These are phyloP conservation scores for Cricetomys ansorgei DNA, from an alignment of 2,113 vertebrate genomes.

Conservation along the genomic window DNA sequence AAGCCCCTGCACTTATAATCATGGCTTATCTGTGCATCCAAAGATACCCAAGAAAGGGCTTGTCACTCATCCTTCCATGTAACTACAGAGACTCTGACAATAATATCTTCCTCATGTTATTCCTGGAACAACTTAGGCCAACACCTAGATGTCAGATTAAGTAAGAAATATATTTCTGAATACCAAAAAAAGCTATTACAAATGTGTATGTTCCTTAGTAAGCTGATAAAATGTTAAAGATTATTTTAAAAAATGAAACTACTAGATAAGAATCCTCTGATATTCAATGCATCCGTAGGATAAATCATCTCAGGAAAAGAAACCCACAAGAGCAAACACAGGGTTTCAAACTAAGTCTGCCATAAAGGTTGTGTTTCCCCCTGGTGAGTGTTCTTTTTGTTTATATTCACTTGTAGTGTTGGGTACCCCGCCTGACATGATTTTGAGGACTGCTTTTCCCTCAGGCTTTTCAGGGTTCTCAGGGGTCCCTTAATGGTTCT, in stretches of 20 bases:
- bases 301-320: background rate
- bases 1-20: background rate
- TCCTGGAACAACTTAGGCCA: background rate
- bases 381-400: background rate
- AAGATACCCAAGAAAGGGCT: background rate
- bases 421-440: background rate
- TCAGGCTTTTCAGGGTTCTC: background rate
- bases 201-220: background rate
- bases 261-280: background rate
- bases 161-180: background rate
- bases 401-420: background rate
- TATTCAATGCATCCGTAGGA: background rate
- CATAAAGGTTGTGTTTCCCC: background rate
- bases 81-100: too few species aligned
- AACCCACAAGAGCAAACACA: background rate
- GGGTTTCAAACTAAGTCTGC: background rate
- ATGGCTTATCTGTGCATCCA: background rate
- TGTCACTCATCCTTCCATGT: background rate
- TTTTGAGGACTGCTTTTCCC: background rate
- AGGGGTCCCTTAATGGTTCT: background rate
- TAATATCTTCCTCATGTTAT: background rate
- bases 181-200: background rate
- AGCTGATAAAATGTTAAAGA: background rate
- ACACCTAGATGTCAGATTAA: background rate
- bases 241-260: background rate